phyloP scores from a whole-genome alignment of 2,888 invertebrate genomes.

The Agonopterix alstromeriana region DNA sequence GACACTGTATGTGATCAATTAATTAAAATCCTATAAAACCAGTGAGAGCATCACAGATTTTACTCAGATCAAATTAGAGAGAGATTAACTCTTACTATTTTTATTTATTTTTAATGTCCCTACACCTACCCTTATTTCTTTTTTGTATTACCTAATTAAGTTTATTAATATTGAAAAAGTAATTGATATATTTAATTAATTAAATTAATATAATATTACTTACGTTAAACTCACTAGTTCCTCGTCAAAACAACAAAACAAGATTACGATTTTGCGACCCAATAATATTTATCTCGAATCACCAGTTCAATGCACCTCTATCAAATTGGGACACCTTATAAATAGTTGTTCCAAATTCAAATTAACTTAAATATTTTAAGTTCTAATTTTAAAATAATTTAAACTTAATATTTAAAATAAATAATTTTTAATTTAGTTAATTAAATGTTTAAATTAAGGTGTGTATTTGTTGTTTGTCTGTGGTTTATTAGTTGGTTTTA shows the following conservation, averaged over 20 bases:
- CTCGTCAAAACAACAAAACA: neutral
- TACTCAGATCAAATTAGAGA: no score
- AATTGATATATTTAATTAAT: no score
- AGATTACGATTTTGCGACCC: neutral
- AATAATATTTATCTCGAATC: neutral
- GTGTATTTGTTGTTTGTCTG: constrained; percentile 3
- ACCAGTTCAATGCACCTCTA: constrained; percentile 8
- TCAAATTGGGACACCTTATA: constrained; percentile 7
- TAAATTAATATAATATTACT: no score
- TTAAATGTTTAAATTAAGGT: neutral
- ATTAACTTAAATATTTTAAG: neutral
- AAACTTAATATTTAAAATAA: constrained; percentile 1
- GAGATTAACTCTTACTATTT: no score
- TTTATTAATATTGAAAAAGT: no score
- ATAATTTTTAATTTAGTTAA: neutral
- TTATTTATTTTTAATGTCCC: no score
- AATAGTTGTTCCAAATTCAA: neutral
- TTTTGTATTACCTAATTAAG: no score
- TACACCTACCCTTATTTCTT: no score
- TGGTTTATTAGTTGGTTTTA: constrained; percentile 22
- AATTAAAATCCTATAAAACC: no score
- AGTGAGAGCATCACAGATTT: no score
- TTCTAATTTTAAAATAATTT: neutral
- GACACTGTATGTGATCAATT: no score
- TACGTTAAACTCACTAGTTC: neutral